Evolutionary conservation across 1,140 invertebrate species (phyloP).

Genomic region (Anoplolepis gracilipes): DNA sequence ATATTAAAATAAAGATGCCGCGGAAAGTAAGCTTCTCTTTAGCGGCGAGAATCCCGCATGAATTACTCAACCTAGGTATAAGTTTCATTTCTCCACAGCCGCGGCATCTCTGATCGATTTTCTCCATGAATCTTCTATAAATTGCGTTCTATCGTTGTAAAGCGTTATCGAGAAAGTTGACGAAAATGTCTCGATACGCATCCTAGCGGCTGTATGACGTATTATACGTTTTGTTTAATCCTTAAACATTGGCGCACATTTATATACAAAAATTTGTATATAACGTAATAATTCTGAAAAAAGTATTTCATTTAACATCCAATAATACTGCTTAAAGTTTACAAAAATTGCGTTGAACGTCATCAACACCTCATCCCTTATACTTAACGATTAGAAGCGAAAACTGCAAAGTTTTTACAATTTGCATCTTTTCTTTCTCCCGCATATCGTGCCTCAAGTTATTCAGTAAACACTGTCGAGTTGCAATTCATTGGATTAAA

Average conservation of each 20-base stretch:
- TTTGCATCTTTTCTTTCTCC: background rate
- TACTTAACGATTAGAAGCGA: background rate
- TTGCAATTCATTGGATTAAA: slow-evolving; percentile 67
- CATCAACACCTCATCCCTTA: background rate
- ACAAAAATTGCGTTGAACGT: background rate
- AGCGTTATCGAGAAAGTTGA: background rate
- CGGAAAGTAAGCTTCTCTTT: background rate
- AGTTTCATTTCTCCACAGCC: slow-evolving; percentile 4
- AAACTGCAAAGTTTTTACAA: background rate
- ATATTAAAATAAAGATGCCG: background rate
- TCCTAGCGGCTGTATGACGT: background rate
- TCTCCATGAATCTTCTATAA: background rate
- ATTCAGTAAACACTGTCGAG: slow-evolving; percentile 25
- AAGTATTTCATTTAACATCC: too few species aligned
- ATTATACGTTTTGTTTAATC: background rate
- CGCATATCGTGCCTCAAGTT: slow-evolving; percentile 1
- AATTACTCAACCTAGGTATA: background rate
- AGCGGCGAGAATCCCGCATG: background rate
- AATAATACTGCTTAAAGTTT: background rate
- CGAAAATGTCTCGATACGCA: background rate
- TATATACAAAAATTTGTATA: background rate
- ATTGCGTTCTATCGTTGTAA: too few species aligned
- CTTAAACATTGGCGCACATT: background rate
- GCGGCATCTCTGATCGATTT: background rate
- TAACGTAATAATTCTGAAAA: background rate